These are phyloP conservation scores for Leistus spinibarbis DNA, from an alignment of 2,888 invertebrate genomes.

Conservation along the genomic window DNA sequence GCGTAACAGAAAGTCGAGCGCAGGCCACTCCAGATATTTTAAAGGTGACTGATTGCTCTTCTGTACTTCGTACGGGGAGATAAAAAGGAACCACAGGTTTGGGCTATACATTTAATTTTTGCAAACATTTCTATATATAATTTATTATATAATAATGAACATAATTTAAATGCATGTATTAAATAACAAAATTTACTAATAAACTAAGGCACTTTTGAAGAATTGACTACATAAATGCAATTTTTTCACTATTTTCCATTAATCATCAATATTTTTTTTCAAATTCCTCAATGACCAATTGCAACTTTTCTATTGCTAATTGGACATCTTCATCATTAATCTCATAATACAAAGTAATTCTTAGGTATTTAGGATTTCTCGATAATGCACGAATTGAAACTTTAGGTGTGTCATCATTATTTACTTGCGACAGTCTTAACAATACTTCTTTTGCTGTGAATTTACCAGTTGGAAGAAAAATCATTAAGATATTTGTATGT, in stretches of 20 bases:
- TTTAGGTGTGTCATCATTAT: constrained; percentile 59
- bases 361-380: constrained; percentile 64
- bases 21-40: no score
- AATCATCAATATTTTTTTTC: constrained; percentile 50
- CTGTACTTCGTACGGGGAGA: no score
- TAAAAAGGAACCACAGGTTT: no score
- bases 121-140: neutral
- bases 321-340: constrained; percentile 70
- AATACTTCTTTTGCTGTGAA: constrained; percentile 64
- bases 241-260: neutral
- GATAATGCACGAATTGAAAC: constrained; percentile 65
- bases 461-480: constrained; percentile 61
- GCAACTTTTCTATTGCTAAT: constrained; percentile 73
- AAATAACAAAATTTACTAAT: neutral
- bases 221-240: neutral
- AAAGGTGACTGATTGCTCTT: no score
- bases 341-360: constrained; percentile 76
- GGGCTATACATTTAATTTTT: neutral
- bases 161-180: neutral
- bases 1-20: no score
- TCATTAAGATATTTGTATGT: constrained; percentile 78
- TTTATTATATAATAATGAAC: neutral
- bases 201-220: neutral
- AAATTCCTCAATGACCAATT: constrained; percentile 69
- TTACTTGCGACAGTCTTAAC: constrained; percentile 59